A percentile compares a stretch with the other conserved stretches of the same genome.
Evolutionary conservation across 2,797 vertebrate genomes (phyloP).

Genomic region (Morelia viridis): DNA sequence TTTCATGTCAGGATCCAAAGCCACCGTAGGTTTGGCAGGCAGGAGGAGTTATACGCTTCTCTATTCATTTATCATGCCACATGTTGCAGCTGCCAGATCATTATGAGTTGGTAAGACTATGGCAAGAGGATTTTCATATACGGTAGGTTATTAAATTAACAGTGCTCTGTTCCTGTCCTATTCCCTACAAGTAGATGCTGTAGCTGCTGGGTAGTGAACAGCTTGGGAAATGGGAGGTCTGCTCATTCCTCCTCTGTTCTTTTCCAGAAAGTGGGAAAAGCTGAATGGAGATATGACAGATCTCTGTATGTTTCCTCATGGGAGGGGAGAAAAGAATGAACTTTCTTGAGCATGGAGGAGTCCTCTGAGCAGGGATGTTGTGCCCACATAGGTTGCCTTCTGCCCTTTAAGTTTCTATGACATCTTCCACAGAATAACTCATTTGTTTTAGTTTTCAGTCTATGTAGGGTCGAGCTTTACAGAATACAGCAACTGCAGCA

Average conservation of each 20-base stretch:
- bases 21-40: not conserved
- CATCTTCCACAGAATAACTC: not conserved
- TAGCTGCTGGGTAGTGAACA: not conserved
- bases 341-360: not conserved
- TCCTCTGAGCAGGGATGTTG: not conserved
- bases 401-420: not conserved
- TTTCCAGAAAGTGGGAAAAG: not conserved
- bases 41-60: not conserved
- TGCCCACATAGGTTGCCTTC: not conserved
- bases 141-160: not conserved
- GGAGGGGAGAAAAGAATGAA: not conserved
- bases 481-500: not conserved
- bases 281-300: not conserved
- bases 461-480: not conserved
- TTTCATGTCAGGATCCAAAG: too few relatives aligned
- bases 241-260: not conserved
- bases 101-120: not conserved
- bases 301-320: not conserved
- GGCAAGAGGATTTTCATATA: not conserved
- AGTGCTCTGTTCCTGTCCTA: not conserved
- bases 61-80: not conserved
- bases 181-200: not conserved
- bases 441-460: not conserved
- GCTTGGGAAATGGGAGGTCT: not conserved
- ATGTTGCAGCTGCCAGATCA: not conserved